Evolutionary conservation across 2,113 vertebrate species (phyloP).

Genomic region (Phasianus colchicus): DNA sequence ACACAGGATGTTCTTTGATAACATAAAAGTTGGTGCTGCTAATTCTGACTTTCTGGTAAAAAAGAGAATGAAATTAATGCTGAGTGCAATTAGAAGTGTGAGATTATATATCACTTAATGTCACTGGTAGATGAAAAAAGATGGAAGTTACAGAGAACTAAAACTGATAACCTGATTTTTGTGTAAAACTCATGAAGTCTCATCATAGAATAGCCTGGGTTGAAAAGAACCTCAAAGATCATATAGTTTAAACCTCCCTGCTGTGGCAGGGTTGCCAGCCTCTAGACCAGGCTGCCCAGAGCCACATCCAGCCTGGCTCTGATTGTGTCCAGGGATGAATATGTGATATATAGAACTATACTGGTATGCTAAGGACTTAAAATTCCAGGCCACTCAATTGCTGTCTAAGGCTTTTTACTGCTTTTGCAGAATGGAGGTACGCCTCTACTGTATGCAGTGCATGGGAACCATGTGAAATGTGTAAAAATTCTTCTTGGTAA

Average conservation of each 20-base stretch:
- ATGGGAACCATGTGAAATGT: conserved; percentile 97
- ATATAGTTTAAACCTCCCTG: no score
- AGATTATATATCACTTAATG: not conserved
- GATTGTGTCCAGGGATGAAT: no score
- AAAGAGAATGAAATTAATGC: not conserved
- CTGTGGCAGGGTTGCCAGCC: no score
- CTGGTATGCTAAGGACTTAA: not conserved
- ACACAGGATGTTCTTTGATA: not conserved
- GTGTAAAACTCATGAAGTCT: not conserved
- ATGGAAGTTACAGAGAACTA: not conserved
- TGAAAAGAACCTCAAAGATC: no score
- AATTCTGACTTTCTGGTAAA: not conserved
- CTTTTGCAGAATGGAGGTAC: conserved; percentile 93
- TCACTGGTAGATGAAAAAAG: not conserved
- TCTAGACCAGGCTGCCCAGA: no score
- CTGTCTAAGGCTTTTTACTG: not conserved
- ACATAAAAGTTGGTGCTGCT: not conserved
- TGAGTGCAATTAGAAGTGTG: not conserved
- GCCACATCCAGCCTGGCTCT: no score
- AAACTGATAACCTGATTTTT: not conserved
- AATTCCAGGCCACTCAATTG: fast-evolving
- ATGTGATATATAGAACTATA: not conserved
- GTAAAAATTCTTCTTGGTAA: conserved; percentile 96
- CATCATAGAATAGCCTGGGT: no score
- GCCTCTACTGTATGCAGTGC: conserved; percentile 95